Conservation (phyloP, 2,888 invertebrate genomes). For the Athalia rosae region DNA sequence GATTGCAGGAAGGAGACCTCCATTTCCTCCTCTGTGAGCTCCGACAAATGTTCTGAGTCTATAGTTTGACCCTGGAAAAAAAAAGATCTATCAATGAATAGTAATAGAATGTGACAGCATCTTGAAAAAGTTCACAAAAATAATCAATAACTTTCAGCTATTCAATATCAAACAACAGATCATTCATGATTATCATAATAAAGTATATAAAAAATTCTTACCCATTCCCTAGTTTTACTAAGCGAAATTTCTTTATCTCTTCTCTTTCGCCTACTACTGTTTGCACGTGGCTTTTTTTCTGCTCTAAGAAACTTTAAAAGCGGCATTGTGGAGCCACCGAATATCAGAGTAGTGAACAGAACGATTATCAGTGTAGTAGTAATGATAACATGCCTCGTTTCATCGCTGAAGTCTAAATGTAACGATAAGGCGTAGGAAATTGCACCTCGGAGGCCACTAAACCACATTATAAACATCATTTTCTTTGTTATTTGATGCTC, state of each 20-base stretch:
- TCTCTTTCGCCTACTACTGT: slow-evolving; percentile 78
- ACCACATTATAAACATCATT: slow-evolving; percentile 99
- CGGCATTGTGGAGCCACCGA: slow-evolving; percentile 99
- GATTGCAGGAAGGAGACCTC: slow-evolving; percentile 91
- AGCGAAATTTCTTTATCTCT: slow-evolving; percentile 89
- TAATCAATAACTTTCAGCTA: no score
- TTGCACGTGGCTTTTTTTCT: slow-evolving; percentile 75
- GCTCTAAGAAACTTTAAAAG: slow-evolving; percentile 93
- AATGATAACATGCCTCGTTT: slow-evolving; percentile 96
- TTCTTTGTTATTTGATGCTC: slow-evolving; percentile 98
- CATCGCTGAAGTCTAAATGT: slow-evolving; percentile 94
- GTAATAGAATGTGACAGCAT: background rate
- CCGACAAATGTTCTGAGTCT: slow-evolving; percentile 94
- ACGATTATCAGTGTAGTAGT: slow-evolving; percentile 99
- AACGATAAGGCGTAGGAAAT: slow-evolving; percentile 98
- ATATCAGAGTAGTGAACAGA: slow-evolving; percentile 93
- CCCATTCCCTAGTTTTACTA: slow-evolving; percentile 98
- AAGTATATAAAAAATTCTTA: slow-evolving; percentile 60
- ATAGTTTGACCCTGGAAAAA: slow-evolving; percentile 85
- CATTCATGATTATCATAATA: background rate
- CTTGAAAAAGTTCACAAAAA: background rate
- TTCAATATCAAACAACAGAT: slow-evolving; percentile 11
- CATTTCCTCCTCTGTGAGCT: slow-evolving; percentile 93
- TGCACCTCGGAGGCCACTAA: slow-evolving; percentile 96
- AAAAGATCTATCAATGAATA: background rate